Conservation (phyloP, 2,797 vertebrate genomes). For the Dendrocincla tyrannina region DNA sequence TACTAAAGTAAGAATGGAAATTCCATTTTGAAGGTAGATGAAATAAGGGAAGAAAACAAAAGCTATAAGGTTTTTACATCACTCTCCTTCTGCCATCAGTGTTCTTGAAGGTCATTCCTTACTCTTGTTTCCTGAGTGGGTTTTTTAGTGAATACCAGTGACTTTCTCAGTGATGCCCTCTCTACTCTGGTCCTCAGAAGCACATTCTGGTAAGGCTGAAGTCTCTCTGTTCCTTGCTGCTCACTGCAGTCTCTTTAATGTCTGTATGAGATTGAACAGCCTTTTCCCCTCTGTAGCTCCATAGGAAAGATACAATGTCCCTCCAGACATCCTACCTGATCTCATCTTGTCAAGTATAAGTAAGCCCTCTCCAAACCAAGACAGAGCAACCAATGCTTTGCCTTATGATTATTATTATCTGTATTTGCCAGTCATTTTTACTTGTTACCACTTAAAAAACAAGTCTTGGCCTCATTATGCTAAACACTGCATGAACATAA, state of each 20-base stretch:
- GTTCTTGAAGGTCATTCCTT: not conserved
- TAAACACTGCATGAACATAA: not conserved
- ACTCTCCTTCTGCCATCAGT: not conserved
- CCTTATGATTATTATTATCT: not conserved
- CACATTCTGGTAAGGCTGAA: not conserved
- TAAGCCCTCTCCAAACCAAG: not conserved
- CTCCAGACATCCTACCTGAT: not conserved
- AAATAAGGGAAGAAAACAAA: not conserved
- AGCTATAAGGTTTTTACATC: not conserved
- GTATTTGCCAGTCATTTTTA: not conserved
- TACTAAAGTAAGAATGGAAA: not conserved
- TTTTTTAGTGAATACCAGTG: not conserved
- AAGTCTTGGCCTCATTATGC: not conserved
- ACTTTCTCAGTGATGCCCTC: not conserved
- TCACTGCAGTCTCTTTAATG: not conserved
- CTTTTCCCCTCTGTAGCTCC: not conserved
- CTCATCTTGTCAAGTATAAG: not conserved
- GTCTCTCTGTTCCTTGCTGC: not conserved
- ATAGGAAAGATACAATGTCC: not conserved
- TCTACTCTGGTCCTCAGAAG: not conserved
- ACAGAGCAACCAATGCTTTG: not conserved
- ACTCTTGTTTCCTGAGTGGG: fast-evolving
- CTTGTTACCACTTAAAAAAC: not conserved
- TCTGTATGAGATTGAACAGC: not conserved
- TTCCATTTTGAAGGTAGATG: not conserved